Base-by-base conservation (phyloP, 2,888 invertebrate genomes). In the Pterostichus niger region DNA sequence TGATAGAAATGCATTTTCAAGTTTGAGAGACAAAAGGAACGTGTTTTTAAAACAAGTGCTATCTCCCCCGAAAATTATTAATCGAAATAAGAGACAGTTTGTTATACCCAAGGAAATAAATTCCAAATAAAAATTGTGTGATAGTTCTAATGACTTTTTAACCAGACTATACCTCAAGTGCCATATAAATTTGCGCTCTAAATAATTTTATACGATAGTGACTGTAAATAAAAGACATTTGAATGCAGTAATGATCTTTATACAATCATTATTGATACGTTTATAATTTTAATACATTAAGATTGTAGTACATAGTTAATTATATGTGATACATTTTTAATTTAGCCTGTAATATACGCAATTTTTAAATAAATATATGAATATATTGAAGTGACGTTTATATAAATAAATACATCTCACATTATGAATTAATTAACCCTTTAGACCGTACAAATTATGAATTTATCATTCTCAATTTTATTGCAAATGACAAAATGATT, bases 31-130 rank as follows among this genome's bases (percentile, higher is more conserved):
- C 80, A 92, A 91, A 85, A 89, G 91, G 85, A 91, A 91, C 83
- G 86, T 92, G 85, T 92, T 93, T 87, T 89, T 92, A 87, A 92
- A 92, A 87, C 92, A 93, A 89, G 92, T 92, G 81, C 88, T 92
- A 84, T 92, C 91, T 84, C 92, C 92, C 71, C 92, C 93, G 82
- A 92, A 92, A 89, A 91, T 92, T 85, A 91, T 91, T 85, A 88
- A 86, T 10, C 89, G 89, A 88, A 87, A 86, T 15, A 89, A 88
- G 52, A 75, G 73, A 82, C 82, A 85, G 87, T 87, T 81, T 86
- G 87, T 73, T 87, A 87, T 13, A 86, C 88, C 71, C 11, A 83
- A 90, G 90, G 40, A 91, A 91, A 85, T 86, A 90, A 86, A 89
- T 88, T 87, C 89, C 90, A 87, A 91, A 91, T 87, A 89, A 89